A percentile compares a stretch with the other conserved stretches of the same genome.
Conservation (phyloP, 1,140 invertebrate genomes). For the Drosophila kohkoa region DNA sequence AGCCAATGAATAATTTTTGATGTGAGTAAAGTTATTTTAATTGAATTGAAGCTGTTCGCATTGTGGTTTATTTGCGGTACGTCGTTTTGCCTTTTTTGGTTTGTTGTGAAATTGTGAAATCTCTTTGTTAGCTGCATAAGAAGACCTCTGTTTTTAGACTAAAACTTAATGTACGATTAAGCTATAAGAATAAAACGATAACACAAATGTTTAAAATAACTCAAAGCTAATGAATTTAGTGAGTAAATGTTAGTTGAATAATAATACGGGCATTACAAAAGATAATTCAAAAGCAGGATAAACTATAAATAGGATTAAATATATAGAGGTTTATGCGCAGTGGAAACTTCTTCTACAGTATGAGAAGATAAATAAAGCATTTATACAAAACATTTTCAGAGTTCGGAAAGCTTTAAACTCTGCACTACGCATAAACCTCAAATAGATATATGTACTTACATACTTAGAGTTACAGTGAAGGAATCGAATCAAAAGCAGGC, state of each 20-base stretch:
- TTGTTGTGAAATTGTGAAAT: slow-evolving; percentile 44
- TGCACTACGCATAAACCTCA: slow-evolving; percentile 26
- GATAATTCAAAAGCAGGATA: slow-evolving; percentile 44
- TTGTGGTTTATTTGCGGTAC: slow-evolving; percentile 64
- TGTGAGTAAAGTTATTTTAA: slow-evolving; percentile 60
- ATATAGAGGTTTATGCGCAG: slow-evolving; percentile 40
- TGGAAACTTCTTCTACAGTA: slow-evolving; percentile 1
- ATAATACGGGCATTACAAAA: slow-evolving; percentile 45
- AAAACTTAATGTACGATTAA: slow-evolving; percentile 49
- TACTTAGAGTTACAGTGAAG: slow-evolving; percentile 3
- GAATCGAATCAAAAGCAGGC: slow-evolving; percentile 38
- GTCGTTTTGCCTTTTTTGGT: slow-evolving; percentile 28
- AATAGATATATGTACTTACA: slow-evolving; percentile 30
- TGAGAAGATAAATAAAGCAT: slow-evolving; percentile 9
- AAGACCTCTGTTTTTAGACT: slow-evolving; percentile 59
- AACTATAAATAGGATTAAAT: slow-evolving; percentile 23
- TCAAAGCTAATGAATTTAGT: slow-evolving; percentile 52
- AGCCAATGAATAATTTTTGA: slow-evolving; percentile 41
- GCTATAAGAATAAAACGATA: slow-evolving; percentile 17
- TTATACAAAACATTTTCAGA: slow-evolving; percentile 5
- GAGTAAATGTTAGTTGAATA: slow-evolving; percentile 66
- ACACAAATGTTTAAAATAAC: slow-evolving; percentile 48
- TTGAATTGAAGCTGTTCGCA: slow-evolving; percentile 65
- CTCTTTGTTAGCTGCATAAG: slow-evolving; percentile 48
- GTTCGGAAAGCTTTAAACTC: slow-evolving; percentile 17